Conservation (phyloP, 2,888 invertebrate genomes). For the Lydus trimaculatus region DNA sequence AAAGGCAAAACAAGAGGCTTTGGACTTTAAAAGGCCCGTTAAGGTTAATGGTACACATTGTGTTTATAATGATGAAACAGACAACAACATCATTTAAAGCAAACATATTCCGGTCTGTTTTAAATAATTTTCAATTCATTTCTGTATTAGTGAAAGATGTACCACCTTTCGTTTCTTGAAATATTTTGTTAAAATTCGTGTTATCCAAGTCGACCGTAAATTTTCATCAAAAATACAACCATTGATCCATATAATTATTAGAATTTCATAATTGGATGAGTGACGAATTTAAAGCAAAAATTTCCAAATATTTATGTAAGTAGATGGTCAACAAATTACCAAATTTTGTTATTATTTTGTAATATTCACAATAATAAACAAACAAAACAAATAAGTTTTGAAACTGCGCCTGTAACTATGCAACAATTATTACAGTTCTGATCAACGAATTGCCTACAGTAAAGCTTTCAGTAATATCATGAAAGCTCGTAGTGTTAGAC, state of each 20-base stretch:
- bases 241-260: background rate
- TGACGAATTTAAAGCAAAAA: background rate
- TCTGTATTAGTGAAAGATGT: too few species aligned
- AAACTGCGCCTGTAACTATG: background rate
- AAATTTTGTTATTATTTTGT: background rate
- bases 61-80: background rate
- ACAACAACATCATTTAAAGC: background rate
- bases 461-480: background rate
- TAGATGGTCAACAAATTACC: background rate
- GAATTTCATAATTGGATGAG: background rate
- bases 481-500: background rate
- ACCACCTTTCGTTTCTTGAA: too few species aligned
- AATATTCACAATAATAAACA: background rate
- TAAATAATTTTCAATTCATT: too few species aligned
- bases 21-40: slow-evolving; percentile 22
- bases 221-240: background rate
- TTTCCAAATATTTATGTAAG: background rate
- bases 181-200: too few species aligned
- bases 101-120: too few species aligned
- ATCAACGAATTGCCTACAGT: background rate
- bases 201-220: background rate
- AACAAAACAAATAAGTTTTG: background rate
- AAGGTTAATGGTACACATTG: slow-evolving; percentile 30
- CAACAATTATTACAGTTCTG: background rate
- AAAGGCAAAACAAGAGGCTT: slow-evolving; percentile 35